Conservation (phyloP, 1,140 invertebrate genomes). For the Macrotrachela quadricornifera region DNA sequence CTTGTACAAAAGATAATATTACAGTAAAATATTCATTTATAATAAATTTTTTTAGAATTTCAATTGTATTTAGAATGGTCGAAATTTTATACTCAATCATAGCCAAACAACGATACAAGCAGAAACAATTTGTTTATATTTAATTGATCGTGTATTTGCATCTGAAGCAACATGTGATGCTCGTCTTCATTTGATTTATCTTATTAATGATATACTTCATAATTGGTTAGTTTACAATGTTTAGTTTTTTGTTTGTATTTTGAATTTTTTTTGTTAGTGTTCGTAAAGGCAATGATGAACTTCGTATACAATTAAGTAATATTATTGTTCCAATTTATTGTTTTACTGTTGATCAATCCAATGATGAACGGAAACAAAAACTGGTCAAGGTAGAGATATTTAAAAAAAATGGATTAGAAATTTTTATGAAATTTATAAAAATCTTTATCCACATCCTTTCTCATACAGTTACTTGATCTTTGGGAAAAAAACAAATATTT, state of each 20-base stretch:
- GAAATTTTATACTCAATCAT: conserved; percentile 78
- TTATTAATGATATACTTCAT: conserved; percentile 88
- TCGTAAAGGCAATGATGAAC: conserved; percentile 69
- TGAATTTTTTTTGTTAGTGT: conserved; percentile 40
- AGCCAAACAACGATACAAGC: conserved; percentile 47
- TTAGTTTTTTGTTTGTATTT: neutral
- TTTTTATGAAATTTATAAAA: neutral
- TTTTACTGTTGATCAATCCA: conserved; percentile 54
- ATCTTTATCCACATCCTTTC: neutral
- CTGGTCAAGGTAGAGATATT: conserved; percentile 47
- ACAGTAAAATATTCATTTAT: too few relatives aligned
- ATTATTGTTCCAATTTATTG: conserved; percentile 91
- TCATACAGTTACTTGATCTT: conserved; percentile 47
- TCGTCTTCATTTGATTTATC: conserved; percentile 84
- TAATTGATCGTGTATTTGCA: conserved; percentile 40
- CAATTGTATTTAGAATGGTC: conserved; percentile 54
- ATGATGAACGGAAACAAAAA: conserved; percentile 63
- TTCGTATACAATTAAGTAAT: conserved; percentile 68
- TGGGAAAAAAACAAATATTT: conserved; percentile 96
- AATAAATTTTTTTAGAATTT: too few relatives aligned
- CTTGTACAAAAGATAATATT: neutral
- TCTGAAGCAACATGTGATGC: conserved; percentile 53
- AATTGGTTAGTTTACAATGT: conserved; percentile 36
- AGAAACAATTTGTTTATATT: conserved; percentile 56
- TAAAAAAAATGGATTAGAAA: neutral